Base-by-base conservation (phyloP, 2,888 invertebrate genomes). In the Patella pellucida region DNA sequence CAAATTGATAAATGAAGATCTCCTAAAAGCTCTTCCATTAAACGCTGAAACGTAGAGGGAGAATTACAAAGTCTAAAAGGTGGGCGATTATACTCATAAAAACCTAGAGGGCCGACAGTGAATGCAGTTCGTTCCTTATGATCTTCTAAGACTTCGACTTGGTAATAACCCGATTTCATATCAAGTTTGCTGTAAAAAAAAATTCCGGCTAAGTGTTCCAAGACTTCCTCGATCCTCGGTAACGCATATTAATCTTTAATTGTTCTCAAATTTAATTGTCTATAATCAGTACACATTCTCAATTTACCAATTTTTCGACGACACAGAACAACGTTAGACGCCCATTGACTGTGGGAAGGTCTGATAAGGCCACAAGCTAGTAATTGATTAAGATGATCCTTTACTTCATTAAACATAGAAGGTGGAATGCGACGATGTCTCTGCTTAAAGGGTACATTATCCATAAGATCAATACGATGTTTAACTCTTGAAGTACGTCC, bases 1-100 rank as follows among this genome's bases (percentile, higher is more conserved):
- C 56, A 56, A n/a, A 56, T 56, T n/a, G 11, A n/a, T 56, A 56
- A 56, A 56, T 56, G 56, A 56, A 56, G 56, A 56, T 56, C 56
- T 56, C 56, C 56, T 15, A 56, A 19, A 56, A 16, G 4, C 16
- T 56, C 19, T 56, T 56, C 56, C 56, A 56, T 56, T 19, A 56
- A 15, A 16, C 15, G 16, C 19, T 56, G 56, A 14, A 56, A 56
- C 1, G 56, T 56, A 1, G 27, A 1, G 5, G 56, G 56, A 15
- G 56, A 56, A 56, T 56, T 56, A 56, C 11, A 56, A n/a, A 56
- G 19, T 14, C 56, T 15, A 15, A 56, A 56, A 11, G 56, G 56
- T 3, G 14, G 56, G 16, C 56, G 7, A 56, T 56, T 56, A 56
- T 56, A 56, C 19, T 7, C 56, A 15, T 15, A 56, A 12, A 56